Evolutionary conservation across 2,113 vertebrate species (phyloP).

Genomic region (Panthera leo): DNA sequence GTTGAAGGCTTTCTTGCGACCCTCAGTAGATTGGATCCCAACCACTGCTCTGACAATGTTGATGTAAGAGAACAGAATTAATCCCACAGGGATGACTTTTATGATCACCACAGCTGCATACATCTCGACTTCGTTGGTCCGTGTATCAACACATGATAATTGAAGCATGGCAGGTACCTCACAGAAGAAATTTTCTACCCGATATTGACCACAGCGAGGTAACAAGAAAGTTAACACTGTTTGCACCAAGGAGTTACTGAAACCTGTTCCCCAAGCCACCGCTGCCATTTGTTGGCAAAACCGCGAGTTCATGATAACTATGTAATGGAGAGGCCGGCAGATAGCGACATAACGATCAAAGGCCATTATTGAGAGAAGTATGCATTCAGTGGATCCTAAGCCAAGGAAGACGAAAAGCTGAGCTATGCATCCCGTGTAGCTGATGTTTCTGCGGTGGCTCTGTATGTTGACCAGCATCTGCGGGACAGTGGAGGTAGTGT

Average conservation of each 20-base stretch:
- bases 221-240: constrained; percentile 50
- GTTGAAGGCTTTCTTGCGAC: constrained; percentile 61
- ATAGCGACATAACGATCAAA: neutral
- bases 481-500: constrained; percentile 46
- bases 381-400: constrained; percentile 42
- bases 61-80: constrained; percentile 50
- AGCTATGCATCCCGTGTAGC: constrained; percentile 14
- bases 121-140: constrained; percentile 53
- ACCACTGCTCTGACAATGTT: constrained; percentile 48
- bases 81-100: constrained; percentile 35
- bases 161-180: constrained; percentile 54
- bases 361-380: constrained; percentile 34
- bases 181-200: constrained; percentile 55
- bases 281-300: constrained; percentile 29
- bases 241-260: constrained; percentile 60
- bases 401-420: constrained; percentile 57
- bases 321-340: neutral
- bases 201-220: constrained; percentile 21
- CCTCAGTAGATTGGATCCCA: constrained; percentile 22
- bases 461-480: constrained; percentile 53
- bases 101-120: constrained; percentile 56
- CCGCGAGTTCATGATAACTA: neutral
- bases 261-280: constrained; percentile 32
- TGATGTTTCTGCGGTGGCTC: constrained; percentile 23
- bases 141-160: constrained; percentile 43